Base-by-base conservation (phyloP, 2,113 vertebrate species). In the Oreochromis niloticus region DNA sequence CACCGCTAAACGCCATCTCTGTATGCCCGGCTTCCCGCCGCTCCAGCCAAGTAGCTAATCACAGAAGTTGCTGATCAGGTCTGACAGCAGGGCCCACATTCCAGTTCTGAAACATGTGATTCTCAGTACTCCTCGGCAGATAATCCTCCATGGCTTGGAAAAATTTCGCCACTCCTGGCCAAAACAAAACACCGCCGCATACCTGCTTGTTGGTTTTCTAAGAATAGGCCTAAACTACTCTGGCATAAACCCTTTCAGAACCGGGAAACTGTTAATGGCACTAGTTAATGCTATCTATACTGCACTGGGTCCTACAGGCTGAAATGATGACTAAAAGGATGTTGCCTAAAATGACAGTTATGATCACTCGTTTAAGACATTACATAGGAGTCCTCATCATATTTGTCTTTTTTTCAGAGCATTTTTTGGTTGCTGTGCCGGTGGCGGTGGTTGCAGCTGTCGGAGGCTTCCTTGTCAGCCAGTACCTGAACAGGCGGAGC, bases 391-490 rank as follows among this genome's bases (percentile, higher is more conserved):
- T 66, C 61, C 61, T 66, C 6, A 66, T 66, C 1, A 66, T 39
- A 39, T 22, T 66, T 39, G 34, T 22, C 63, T 85, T 13, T 83
- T 83, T 90, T 87, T 4, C 92, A 97, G 96, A 96, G 54, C 95
- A 96, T 73, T 85, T 97, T 19, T 84, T 89, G 80, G 92, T 95
- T 1, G 92, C 95, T 0, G 79, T 97, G 85, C 96, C 97, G 1
- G 93, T 97, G 43, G 96, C 95, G 2, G 92, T 97, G 82, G 89
- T 94, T 0, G 94, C 96, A 7, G 96, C 94, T 3, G 50, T 87
- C 1, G 95, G 96, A 17, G 95, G 96, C 3, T 97, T 95, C 85
- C 90, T 97, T 0, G 57, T 96, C 82, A 93, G 94, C 79, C 94
- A 91, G 8, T 96, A 95, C 90, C 81, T 96, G 82, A 94, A 52